A percentile compares a stretch with the other conserved stretches of the same genome.
These are phyloP conservation scores for Drosophila villosipedis DNA, from an alignment of 2,888 invertebrate genomes.

Conservation along the genomic window DNA sequence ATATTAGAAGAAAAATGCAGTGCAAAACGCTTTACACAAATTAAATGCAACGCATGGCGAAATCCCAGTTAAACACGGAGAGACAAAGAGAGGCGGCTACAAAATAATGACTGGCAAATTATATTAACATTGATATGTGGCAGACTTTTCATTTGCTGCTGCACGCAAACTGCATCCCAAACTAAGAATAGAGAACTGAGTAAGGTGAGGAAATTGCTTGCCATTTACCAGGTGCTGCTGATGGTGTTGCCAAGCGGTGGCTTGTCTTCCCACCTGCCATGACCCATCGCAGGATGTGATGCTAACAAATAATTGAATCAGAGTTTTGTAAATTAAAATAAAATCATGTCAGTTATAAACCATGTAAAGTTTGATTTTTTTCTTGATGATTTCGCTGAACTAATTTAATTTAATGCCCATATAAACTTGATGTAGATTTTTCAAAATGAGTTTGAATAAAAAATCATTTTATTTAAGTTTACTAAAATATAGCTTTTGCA, in stretches of 20 bases:
- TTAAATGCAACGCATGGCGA: constrained; percentile 59
- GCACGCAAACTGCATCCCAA: constrained; percentile 17
- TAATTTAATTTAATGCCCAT: background rate
- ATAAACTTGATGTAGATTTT: background rate
- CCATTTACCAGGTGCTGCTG: constrained; percentile 10
- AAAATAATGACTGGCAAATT: constrained; percentile 61
- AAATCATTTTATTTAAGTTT: too few relatives aligned
- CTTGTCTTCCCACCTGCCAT: constrained; percentile 5
- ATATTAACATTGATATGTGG: constrained; percentile 49
- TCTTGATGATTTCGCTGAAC: background rate
- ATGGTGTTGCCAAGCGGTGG: background rate
- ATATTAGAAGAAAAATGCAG: constrained; percentile 41
- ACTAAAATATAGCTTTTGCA: too few relatives aligned
- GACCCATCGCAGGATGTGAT: background rate
- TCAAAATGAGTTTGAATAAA: too few relatives aligned
- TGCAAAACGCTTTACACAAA: constrained; percentile 56
- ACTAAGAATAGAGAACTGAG: background rate
- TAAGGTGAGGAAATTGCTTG: constrained; percentile 10
- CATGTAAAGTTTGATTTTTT: background rate
- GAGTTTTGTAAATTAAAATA: background rate
- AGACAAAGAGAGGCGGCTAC: background rate
- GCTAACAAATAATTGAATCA: constrained; percentile 8
- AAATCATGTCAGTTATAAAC: background rate
- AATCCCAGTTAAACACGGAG: constrained; percentile 1
- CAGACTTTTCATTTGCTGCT: constrained; percentile 38